A percentile compares a stretch with the other conserved stretches of the same genome.
phyloP scores from a whole-genome alignment of 2,888 invertebrate species.

The Coelinius sp. region DNA sequence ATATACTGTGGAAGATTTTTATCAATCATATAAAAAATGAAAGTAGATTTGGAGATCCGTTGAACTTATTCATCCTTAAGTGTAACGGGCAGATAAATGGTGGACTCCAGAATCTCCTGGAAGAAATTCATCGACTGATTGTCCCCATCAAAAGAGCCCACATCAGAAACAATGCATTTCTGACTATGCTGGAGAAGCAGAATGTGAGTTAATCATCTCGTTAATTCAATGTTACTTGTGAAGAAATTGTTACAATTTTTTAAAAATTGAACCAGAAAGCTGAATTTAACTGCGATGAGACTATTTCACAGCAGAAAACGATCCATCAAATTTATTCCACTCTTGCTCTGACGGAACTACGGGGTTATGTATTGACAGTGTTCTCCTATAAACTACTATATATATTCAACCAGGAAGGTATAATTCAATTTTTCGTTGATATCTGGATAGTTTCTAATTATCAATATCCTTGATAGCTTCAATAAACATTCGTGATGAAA shows the following conservation, averaged over 20 bases:
- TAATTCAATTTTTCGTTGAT: background rate
- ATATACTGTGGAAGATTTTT: background rate
- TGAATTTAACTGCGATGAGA: background rate
- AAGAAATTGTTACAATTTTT: background rate
- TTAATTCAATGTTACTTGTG: background rate
- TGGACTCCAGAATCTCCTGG: background rate
- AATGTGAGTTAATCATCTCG: background rate
- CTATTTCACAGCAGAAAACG: background rate
- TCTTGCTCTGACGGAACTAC: constrained; percentile 1
- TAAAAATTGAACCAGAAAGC: background rate
- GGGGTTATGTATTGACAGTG: background rate
- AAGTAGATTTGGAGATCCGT: background rate
- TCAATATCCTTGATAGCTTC: no score
- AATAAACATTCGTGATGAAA: no score
- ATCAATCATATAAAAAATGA: background rate
- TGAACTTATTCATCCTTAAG: background rate
- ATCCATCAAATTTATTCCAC: background rate
- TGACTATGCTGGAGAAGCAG: background rate
- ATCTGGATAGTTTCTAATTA: background rate
- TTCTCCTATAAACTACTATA: background rate
- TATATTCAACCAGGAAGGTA: background rate
- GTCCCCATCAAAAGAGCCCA: background rate
- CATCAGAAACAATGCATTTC: background rate
- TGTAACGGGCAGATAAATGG: background rate
- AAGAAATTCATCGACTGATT: background rate